phyloP scores from a whole-genome alignment of 2,113 vertebrate genomes.

The Paramisgurnus dabryanus region DNA sequence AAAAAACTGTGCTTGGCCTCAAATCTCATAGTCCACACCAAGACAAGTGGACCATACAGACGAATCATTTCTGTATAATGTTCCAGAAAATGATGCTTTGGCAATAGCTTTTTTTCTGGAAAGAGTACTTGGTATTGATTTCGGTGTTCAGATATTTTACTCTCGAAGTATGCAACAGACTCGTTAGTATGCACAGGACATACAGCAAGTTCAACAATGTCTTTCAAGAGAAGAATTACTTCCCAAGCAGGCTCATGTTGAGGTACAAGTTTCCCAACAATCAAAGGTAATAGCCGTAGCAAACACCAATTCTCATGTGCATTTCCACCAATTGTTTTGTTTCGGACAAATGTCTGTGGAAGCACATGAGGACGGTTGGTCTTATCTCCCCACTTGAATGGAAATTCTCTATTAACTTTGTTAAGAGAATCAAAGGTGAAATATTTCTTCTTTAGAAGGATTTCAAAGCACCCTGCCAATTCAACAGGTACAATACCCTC shows the following conservation, averaged over 20 bases:
- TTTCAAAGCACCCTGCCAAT: conserved; percentile 37
- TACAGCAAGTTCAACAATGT: conserved; percentile 39
- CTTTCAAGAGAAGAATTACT: conserved; percentile 27
- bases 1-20: conserved; percentile 44
- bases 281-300: conserved; percentile 2
- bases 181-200: conserved; percentile 26
- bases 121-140: conserved; percentile 25
- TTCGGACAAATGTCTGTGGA: neutral
- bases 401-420: conserved; percentile 25
- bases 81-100: conserved; percentile 49
- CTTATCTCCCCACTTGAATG: conserved; percentile 45
- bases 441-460: conserved; percentile 18
- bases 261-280: conserved; percentile 13
- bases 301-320: conserved; percentile 36
- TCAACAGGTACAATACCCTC: conserved; percentile 30
- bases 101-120: conserved; percentile 22
- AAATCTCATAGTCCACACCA: conserved; percentile 47
- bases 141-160: conserved; percentile 45
- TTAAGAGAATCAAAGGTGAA: conserved; percentile 34
- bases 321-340: conserved; percentile 8
- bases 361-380: conserved; percentile 9
- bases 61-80: conserved; percentile 45
- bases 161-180: conserved; percentile 37
- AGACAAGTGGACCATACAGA: conserved; percentile 47
- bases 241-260: conserved; percentile 26